Base-by-base conservation (phyloP, 1,140 invertebrate species). In the Papilio helenus region DNA sequence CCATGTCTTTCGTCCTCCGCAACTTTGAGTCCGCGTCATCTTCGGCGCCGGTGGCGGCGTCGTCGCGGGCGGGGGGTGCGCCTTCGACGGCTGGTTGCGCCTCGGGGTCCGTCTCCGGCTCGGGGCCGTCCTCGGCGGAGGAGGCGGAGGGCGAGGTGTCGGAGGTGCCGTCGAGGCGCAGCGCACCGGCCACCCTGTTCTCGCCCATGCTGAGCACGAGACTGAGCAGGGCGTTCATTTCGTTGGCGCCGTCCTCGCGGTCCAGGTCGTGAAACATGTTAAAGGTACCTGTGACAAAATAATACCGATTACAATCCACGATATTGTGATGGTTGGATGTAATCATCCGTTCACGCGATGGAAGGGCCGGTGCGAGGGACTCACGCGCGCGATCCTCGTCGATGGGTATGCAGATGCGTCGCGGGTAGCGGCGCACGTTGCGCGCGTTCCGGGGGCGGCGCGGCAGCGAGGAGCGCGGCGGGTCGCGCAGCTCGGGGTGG, bases 141-240 rank as follows among this genome's bases (percentile, higher is more conserved):
- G 58, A 61, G 58, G 10, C 61, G 39, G 34, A 29, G 9, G 10
- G 16, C 2, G 74, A 61, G 16, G 85, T 83, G 1, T 84, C 79
- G 1, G 79, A 58, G 18, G 72, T 42, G 80, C 80, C 71, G 78
- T 91, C 88, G 84, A 90, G 90, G 20, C 91, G 89, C 72, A 93
- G 80, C 44, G 93, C 90, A 9, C 92, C 93, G 76, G 92, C 90
- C 18, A 91, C 89, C 58, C 90, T 82, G 83, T 91, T 90, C 71
- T 92, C 88, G 14, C 93, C 93, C 93, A 94, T 94, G 78, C 89
- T 92, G 39, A 95, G 88, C 46, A 95, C 93, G 34, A 94, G 88
- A 76, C 90, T 92, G n/a, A 95, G 84, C 0, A 95, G 87, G 8
- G 94, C 94, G 82, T 95, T 95, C 93, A 95, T 94, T 83, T 95